These are phyloP conservation scores for Gari tellinella DNA, from an alignment of 2,888 invertebrate species.

Conservation along the genomic window DNA sequence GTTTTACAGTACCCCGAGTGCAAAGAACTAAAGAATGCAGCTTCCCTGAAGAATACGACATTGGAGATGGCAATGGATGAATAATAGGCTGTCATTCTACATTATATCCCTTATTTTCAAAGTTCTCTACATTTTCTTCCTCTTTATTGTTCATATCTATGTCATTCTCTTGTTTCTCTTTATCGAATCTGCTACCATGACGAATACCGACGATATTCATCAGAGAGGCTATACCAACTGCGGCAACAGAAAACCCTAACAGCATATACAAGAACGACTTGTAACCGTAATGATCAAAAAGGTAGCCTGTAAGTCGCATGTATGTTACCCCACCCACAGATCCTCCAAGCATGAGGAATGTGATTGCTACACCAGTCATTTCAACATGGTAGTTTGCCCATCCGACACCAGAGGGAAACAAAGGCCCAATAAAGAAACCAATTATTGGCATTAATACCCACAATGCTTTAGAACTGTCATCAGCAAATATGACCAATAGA, in stretches of 20 bases:
- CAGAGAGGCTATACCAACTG: slow-evolving; percentile 41
- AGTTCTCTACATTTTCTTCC: too few relatives aligned
- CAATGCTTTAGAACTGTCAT: slow-evolving; percentile 40
- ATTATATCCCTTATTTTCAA: too few relatives aligned
- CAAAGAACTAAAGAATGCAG: too few relatives aligned
- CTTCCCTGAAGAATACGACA: too few relatives aligned
- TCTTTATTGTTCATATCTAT: neutral
- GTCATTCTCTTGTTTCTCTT: neutral
- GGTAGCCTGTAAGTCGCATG: slow-evolving; percentile 67
- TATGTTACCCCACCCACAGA: slow-evolving; percentile 66
- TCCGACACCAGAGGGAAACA: slow-evolving; percentile 70
- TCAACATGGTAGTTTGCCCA: slow-evolving; percentile 70
- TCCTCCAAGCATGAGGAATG: slow-evolving; percentile 63
- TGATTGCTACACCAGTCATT: slow-evolving; percentile 68
- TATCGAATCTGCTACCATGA: slow-evolving; percentile 41
- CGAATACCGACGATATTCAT: slow-evolving; percentile 50
- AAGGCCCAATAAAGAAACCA: slow-evolving; percentile 65
- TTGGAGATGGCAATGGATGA: too few relatives aligned
- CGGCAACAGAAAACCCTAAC: slow-evolving; percentile 53
- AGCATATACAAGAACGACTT: slow-evolving; percentile 63
- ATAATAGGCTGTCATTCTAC: too few relatives aligned
- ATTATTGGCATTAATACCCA: slow-evolving; percentile 67
- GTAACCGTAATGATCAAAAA: slow-evolving; percentile 66
- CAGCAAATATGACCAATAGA: slow-evolving; percentile 55
- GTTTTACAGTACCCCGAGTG: too few relatives aligned